Percentiles rank a stretch among this genome's conserved stretches.
Evolutionary conservation across 2,888 invertebrate genomes (phyloP).

Genomic region (Miltochrista miniata): DNA sequence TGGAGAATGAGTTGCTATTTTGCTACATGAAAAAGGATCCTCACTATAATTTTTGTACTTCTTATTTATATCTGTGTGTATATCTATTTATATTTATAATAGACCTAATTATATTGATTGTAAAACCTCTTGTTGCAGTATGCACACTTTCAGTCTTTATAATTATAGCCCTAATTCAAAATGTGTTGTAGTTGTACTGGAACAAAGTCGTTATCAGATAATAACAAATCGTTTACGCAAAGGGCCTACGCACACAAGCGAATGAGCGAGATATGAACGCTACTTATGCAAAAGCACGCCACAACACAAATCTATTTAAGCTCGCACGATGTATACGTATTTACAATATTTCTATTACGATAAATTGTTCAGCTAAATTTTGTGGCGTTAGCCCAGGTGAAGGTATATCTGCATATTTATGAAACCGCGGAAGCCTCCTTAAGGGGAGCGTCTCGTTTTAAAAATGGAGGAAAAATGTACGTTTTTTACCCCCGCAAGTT

Average conservation of each 20-base stretch:
- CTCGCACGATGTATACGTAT: constrained; percentile 69
- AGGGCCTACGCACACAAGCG: constrained; percentile 63
- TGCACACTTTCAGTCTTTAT: constrained; percentile 26
- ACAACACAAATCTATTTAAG: constrained; percentile 73
- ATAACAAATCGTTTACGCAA: constrained; percentile 57
- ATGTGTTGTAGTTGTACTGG: constrained; percentile 31
- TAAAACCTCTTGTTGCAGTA: constrained; percentile 5
- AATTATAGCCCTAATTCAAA: constrained; percentile 33
- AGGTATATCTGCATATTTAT: constrained; percentile 83
- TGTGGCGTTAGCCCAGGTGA: constrained; percentile 79
- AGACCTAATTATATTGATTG: not conserved
- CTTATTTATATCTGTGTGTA: too few species aligned
- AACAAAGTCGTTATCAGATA: constrained; percentile 57
- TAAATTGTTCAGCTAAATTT: constrained; percentile 79
- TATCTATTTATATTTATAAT: too few species aligned
- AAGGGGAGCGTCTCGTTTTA: constrained; percentile 74
- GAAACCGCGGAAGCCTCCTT: constrained; percentile 75
- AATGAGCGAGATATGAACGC: constrained; percentile 52
- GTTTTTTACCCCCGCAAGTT: constrained; percentile 72
- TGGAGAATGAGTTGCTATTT: not conserved
- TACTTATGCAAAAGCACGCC: constrained; percentile 78
- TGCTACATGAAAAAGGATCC: constrained; percentile 13
- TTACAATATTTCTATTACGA: constrained; percentile 81
- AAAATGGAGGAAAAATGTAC: constrained; percentile 75
- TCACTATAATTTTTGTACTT: not conserved